Conservation (phyloP, 2,113 vertebrate genomes). For the Microcebus jonahi region DNA sequence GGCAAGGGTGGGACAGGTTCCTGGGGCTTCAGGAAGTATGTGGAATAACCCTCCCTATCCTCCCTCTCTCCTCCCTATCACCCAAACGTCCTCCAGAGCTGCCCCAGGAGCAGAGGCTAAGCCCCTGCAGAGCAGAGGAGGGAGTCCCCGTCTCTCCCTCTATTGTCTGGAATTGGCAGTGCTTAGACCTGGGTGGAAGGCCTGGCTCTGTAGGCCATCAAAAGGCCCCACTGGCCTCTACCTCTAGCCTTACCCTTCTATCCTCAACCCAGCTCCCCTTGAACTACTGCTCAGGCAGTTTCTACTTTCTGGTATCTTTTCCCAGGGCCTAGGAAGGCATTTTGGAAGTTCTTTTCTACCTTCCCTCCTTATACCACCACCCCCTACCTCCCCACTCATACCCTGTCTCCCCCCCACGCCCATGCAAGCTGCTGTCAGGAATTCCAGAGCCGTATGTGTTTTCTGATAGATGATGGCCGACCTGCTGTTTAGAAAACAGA, state of each 20-base stretch:
- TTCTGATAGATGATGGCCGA: constrained; percentile 83
- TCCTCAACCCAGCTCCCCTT: neutral
- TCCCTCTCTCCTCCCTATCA: neutral
- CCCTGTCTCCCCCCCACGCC: neutral
- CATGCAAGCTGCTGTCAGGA: neutral
- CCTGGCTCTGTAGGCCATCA: neutral
- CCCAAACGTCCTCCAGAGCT: neutral
- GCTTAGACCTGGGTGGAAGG: neutral
- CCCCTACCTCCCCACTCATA: too few species aligned
- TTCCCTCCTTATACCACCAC: neutral
- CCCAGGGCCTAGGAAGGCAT: neutral
- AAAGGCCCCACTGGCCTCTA: neutral
- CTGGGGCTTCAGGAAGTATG: neutral
- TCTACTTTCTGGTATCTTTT: neutral
- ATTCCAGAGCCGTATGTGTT: neutral
- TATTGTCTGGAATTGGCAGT: neutral
- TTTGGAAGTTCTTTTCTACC: neutral
- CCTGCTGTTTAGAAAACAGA: constrained; percentile 83
- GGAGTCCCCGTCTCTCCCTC: neutral
- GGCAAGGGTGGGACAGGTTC: neutral
- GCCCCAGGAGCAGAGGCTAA: neutral
- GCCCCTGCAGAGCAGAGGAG: neutral
- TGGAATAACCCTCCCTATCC: neutral
- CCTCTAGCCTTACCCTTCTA: neutral
- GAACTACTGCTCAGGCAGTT: neutral